A percentile compares a stretch with the other conserved stretches of the same genome.
Evolutionary conservation across 2,113 vertebrate genomes (phyloP).

Genomic region (Orthochromis malagaraziensis): DNA sequence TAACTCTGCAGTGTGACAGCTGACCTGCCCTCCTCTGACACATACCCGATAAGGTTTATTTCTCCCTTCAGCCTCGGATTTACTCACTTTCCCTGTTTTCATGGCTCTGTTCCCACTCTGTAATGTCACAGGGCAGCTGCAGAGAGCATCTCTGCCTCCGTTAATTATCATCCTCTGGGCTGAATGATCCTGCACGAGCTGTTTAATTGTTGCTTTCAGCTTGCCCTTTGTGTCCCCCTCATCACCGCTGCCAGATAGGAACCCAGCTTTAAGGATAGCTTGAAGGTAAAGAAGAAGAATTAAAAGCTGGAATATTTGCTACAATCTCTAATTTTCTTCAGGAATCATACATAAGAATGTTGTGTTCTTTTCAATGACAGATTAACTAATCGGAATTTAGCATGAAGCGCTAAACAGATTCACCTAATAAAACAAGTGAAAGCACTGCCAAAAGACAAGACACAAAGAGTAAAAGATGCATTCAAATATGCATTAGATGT

Average conservation of each 20-base stretch:
- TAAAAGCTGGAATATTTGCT: not conserved
- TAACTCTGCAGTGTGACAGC: not conserved
- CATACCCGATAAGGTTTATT: not conserved
- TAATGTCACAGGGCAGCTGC: not conserved
- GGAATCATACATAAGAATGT: not conserved
- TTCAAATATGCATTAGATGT: not conserved
- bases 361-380: not conserved
- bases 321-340: not conserved
- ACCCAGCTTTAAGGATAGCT: not conserved
- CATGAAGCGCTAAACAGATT: not conserved
- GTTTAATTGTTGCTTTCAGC: slow-evolving; percentile 6
- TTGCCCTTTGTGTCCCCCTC: not conserved
- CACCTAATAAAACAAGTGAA: not conserved
- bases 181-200: not conserved
- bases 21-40: not conserved
- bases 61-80: not conserved
- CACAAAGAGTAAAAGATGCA: not conserved
- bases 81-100: not conserved
- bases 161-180: slow-evolving; percentile 19
- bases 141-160: not conserved
- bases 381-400: not conserved
- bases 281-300: not conserved
- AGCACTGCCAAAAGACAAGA: not conserved
- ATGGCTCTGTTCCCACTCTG: not conserved
- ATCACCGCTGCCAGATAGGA: not conserved